These are phyloP conservation scores for Catostomus latipinnis DNA, from an alignment of 2,797 vertebrate species.

Conservation along the genomic window DNA sequence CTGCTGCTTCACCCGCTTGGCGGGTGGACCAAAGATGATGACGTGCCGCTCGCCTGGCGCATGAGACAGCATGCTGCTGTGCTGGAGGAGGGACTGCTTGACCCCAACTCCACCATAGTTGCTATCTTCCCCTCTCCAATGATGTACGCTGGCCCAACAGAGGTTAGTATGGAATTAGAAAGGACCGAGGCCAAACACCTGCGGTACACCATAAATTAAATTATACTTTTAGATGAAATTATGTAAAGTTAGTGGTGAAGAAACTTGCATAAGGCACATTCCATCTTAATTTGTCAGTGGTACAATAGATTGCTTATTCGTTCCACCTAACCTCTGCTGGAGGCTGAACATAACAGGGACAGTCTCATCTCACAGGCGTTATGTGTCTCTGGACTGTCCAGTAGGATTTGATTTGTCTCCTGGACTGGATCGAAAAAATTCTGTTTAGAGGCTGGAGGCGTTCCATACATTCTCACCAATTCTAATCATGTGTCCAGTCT, in stretches of 20 bases:
- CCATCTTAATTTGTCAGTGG: neutral
- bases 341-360: slow-evolving; percentile 30
- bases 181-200: neutral
- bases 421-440: slow-evolving; percentile 29
- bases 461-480: neutral
- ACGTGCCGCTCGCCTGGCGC: slow-evolving; percentile 92
- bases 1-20: slow-evolving; percentile 94
- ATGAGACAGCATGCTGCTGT: slow-evolving; percentile 97
- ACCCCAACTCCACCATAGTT: slow-evolving; percentile 89
- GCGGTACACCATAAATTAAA: neutral
- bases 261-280: slow-evolving; percentile 23
- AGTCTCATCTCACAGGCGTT: slow-evolving; percentile 18
- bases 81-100: slow-evolving; percentile 89
- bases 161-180: slow-evolving; percentile 79
- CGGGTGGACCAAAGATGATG: slow-evolving; percentile 98
- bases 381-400: neutral
- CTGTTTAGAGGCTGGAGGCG: slow-evolving; percentile 8
- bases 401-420: neutral
- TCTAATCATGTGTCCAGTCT: neutral
- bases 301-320: slow-evolving; percentile 1
- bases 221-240: neutral
- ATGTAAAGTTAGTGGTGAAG: slow-evolving; percentile 29
- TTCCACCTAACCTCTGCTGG: slow-evolving; percentile 22
- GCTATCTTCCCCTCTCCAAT: slow-evolving; percentile 98
- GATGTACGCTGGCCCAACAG: slow-evolving; percentile 98